phyloP scores from a whole-genome alignment of 1,140 invertebrate species.

The Bombus consobrinus region DNA sequence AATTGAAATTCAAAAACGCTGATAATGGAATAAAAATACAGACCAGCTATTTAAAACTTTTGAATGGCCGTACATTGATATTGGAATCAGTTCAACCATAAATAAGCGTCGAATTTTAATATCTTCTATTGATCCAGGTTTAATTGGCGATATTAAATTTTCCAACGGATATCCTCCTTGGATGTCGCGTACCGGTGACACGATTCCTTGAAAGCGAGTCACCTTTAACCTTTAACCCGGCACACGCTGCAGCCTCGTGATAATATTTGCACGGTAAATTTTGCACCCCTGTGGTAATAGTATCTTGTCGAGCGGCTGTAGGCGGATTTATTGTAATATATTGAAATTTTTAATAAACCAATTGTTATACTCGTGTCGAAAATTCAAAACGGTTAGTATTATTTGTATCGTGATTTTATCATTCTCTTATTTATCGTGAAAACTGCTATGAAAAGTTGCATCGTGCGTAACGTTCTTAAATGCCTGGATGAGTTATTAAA shows the following conservation, averaged over 20 bases:
- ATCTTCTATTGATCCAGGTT: background rate
- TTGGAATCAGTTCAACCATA: no score
- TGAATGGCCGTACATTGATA: no score
- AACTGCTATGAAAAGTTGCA: no score
- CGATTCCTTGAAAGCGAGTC: slow-evolving; percentile 4
- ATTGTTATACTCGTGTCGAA: no score
- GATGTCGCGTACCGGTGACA: slow-evolving; percentile 7
- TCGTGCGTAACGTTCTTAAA: no score
- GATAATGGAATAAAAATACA: no score
- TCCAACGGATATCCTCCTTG: background rate
- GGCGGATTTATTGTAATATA: background rate
- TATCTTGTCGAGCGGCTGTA: background rate
- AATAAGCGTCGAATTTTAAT: background rate
- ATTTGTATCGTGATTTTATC: no score
- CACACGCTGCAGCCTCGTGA: background rate
- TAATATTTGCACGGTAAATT: slow-evolving; percentile 19
- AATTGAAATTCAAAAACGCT: no score
- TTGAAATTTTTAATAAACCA: background rate
- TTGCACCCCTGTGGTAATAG: background rate
- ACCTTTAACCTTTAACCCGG: slow-evolving; percentile 29
- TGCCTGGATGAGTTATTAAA: no score
- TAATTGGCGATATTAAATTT: slow-evolving; percentile 14
- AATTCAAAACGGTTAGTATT: no score
- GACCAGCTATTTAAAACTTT: no score
- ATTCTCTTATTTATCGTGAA: no score